Conservation (phyloP, 2,888 invertebrate species). For the Helleia helle region DNA sequence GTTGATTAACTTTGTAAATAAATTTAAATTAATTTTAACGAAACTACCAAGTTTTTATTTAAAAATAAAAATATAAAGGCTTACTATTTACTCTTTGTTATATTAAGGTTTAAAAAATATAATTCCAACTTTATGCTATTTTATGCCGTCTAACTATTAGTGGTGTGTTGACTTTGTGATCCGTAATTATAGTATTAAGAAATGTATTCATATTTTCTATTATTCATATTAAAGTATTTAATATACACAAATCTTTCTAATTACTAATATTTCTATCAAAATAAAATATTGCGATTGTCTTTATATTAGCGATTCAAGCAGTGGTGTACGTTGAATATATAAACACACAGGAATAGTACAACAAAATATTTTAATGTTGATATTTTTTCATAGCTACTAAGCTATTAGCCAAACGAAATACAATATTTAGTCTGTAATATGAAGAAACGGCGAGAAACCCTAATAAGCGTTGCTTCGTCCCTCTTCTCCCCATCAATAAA, state of each 20-base stretch:
- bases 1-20: constrained; percentile 42
- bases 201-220: constrained; percentile 70
- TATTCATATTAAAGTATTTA: constrained; percentile 53
- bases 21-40: constrained; percentile 17
- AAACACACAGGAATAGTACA: neutral
- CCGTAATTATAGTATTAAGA: constrained; percentile 53
- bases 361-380: no score
- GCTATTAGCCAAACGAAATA: no score
- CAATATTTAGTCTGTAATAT: no score
- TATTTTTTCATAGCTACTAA: no score
- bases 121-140: constrained; percentile 15
- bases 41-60: constrained; percentile 8
- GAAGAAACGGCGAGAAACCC: no score
- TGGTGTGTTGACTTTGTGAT: constrained; percentile 61
- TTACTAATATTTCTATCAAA: constrained; percentile 41
- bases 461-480: no score
- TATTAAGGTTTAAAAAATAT: constrained; percentile 10
- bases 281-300: constrained; percentile 7
- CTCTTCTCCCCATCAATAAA: no score
- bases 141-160: constrained; percentile 19
- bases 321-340: neutral
- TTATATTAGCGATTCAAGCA: neutral
- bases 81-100: constrained; percentile 8
- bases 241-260: constrained; percentile 35
- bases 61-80: constrained; percentile 8